Conservation (phyloP, 2,888 invertebrate species). For the Dermolepida albohirtum region DNA sequence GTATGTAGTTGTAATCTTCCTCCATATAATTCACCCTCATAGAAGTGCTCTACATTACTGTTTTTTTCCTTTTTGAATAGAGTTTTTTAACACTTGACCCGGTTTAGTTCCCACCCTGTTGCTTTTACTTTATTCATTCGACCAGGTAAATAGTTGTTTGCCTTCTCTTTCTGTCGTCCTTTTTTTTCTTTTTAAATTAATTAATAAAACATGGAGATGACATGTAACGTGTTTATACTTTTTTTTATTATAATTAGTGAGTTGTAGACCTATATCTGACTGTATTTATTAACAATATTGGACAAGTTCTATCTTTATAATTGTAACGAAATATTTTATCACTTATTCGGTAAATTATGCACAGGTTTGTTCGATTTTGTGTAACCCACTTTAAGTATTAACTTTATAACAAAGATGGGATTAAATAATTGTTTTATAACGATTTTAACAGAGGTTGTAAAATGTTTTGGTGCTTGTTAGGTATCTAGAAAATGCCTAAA, state of each 20-base stretch:
- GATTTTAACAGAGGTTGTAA: too few species aligned
- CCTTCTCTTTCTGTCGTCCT: constrained; percentile 55
- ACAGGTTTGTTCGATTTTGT: too few species aligned
- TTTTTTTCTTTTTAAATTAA: not conserved
- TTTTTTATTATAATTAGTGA: not conserved
- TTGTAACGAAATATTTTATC: not conserved
- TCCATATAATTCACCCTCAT: not conserved
- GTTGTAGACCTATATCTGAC: too few species aligned
- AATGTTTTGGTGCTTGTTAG: too few species aligned
- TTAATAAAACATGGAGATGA: not conserved
- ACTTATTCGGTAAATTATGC: too few species aligned
- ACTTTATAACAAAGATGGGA: too few species aligned
- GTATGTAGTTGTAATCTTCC: not conserved
- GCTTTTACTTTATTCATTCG: constrained; percentile 55
- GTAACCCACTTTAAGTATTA: too few species aligned
- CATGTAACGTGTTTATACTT: not conserved
- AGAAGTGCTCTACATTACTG: not conserved
- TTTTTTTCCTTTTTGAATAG: constrained; percentile 3
- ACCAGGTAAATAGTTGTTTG: constrained; percentile 48
- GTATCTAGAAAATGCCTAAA: too few species aligned
- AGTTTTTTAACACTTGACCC: constrained; percentile 18
- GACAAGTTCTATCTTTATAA: too few species aligned
- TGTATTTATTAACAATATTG: too few species aligned
- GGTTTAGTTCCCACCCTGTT: constrained; percentile 51
- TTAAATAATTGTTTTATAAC: too few species aligned